A percentile compares a stretch with the other conserved stretches of the same genome.
These are phyloP conservation scores for Notothenia rossii DNA, from an alignment of 2,113 vertebrate species.

Conservation along the genomic window DNA sequence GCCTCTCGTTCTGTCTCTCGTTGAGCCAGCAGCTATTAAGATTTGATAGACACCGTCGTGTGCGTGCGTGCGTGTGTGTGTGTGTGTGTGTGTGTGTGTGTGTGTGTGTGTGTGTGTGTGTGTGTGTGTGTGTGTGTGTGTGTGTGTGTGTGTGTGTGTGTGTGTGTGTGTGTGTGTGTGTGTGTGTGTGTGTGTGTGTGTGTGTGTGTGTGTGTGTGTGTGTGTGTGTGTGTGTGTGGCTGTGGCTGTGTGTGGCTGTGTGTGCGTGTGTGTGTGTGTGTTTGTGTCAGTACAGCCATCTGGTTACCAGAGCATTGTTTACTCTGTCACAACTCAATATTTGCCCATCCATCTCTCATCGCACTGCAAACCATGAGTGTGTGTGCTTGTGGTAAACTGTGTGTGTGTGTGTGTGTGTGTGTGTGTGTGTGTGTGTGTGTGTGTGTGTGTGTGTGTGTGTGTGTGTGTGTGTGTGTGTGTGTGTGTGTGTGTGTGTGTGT, in stretches of 20 bases:
- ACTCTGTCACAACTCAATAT: conserved; percentile 96
- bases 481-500: no score
- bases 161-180: not conserved
- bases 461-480: conserved; percentile 2
- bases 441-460: not conserved
- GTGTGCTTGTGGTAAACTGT: conserved; percentile 29
- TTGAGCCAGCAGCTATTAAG: conserved; percentile 36
- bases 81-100: no score
- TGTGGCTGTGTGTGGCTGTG: no score
- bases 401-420: conserved; percentile 1
- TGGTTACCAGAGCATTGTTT: conserved; percentile 89
- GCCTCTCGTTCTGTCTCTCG: conserved; percentile 25
- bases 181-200: conserved; percentile 17
- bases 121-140: conserved; percentile 1
- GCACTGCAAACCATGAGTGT: conserved; percentile 77
- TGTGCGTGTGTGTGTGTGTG: not conserved
- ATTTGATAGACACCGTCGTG: conserved; percentile 35
- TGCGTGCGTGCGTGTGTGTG: conserved; percentile 1
- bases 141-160: no score
- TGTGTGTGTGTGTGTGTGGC: no score
- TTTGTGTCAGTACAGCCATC: conserved; percentile 84
- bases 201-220: conserved; percentile 30
- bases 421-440: conserved; percentile 25
- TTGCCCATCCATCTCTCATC: conserved; percentile 93
- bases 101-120: not conserved